Percentiles rank a stretch among this genome's conserved stretches.
Evolutionary conservation across 2,113 vertebrate species (phyloP).

Genomic region (Myotis lucifugus): DNA sequence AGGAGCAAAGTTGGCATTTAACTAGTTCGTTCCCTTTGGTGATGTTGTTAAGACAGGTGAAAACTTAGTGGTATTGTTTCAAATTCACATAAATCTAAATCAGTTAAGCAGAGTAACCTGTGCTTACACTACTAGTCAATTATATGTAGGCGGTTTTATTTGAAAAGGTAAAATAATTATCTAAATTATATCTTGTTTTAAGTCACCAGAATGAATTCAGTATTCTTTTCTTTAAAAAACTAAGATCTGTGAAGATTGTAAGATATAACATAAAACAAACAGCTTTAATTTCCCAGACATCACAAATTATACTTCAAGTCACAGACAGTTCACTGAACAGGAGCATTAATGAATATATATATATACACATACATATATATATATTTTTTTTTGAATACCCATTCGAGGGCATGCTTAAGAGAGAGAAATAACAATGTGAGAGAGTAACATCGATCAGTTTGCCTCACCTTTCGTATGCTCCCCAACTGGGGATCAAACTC

Average conservation of each 20-base stretch:
- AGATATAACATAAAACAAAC: neutral
- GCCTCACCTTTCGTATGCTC: neutral
- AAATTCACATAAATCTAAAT: conserved; percentile 35
- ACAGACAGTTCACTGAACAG: conserved; percentile 19
- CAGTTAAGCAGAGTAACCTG: conserved; percentile 40
- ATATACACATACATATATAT: neutral
- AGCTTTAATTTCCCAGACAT: conserved; percentile 37
- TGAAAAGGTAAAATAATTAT: conserved; percentile 53
- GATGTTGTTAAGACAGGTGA: neutral
- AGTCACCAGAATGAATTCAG: conserved; percentile 54
- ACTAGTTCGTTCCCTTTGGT: conserved; percentile 73
- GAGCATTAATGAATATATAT: conserved; percentile 45
- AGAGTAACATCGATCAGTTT: neutral
- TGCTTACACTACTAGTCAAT: conserved; percentile 51
- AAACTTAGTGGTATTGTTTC: conserved; percentile 22
- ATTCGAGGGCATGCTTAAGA: neutral
- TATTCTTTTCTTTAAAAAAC: conserved; percentile 53
- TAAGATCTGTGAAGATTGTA: neutral
- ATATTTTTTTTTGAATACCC: neutral
- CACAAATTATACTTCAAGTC: conserved; percentile 18
- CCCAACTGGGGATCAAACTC: neutral
- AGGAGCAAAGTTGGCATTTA: conserved; percentile 77
- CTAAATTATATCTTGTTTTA: conserved; percentile 52
- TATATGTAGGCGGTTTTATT: conserved; percentile 59
- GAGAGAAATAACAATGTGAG: neutral